Evolutionary conservation across 2,888 invertebrate genomes (phyloP).

Genomic region (Chrysolina haemoptera): DNA sequence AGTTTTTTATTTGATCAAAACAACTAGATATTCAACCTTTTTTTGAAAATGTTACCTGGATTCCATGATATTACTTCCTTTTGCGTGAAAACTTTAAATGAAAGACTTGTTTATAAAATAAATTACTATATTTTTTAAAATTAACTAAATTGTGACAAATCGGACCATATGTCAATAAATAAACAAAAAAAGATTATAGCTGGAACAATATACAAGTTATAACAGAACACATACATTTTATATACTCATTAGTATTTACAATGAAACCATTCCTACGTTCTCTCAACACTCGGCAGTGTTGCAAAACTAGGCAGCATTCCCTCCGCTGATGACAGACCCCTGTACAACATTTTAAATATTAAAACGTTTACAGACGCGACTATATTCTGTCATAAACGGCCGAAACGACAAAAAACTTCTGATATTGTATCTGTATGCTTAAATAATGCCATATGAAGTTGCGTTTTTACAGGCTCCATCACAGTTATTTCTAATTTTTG

Average conservation of each 20-base stretch:
- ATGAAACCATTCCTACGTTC: conserved; percentile 24
- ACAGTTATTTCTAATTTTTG: conserved; percentile 56
- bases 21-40: no score
- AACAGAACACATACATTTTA: conserved; percentile 43
- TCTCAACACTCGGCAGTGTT: conserved; percentile 9
- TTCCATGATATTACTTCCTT: no score
- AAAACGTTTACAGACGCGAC: conserved; percentile 45
- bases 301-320: conserved; percentile 44
- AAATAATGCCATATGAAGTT: conserved; percentile 45
- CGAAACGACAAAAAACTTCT: conserved; percentile 33
- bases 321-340: conserved; percentile 52
- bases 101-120: conserved; percentile 1
- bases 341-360: conserved; percentile 41
- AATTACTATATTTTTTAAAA: conserved; percentile 10
- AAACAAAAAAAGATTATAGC: conserved; percentile 46
- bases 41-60: no score
- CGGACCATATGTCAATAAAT: conserved; percentile 41
- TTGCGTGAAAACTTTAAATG: background rate
- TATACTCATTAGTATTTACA: conserved; percentile 49
- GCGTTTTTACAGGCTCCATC: conserved; percentile 44
- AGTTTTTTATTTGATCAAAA: no score
- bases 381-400: conserved; percentile 52
- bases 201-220: conserved; percentile 41
- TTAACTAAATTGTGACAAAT: conserved; percentile 10
- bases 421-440: conserved; percentile 15